Evolutionary conservation across 1,140 invertebrate species (phyloP).

Genomic region (Drosophila takahashii): DNA sequence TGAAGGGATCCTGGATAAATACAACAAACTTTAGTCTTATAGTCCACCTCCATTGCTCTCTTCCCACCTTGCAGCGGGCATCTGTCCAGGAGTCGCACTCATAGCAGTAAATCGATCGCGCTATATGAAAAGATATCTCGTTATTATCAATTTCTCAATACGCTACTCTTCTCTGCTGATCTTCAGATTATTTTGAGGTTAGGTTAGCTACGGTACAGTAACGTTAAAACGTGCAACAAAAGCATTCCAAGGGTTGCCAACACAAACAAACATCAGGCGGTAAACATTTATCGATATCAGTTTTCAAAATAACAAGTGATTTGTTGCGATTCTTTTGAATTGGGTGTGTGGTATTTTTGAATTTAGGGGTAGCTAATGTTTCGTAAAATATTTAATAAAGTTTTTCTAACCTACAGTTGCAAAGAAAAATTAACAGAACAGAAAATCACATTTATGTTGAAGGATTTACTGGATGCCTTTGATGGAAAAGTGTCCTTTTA

Average conservation of each 20-base stretch:
- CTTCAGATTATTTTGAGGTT: constrained; percentile 26
- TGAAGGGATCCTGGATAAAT: constrained; percentile 90
- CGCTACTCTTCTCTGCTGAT: background rate
- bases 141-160: constrained; percentile 19
- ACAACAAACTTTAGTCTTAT: background rate
- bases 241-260: constrained; percentile 37
- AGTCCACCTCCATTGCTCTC: background rate
- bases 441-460: background rate
- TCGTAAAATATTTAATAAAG: constrained; percentile 7
- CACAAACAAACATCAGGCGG: constrained; percentile 28
- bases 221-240: constrained; percentile 36
- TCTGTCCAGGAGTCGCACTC: constrained; percentile 97
- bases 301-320: constrained; percentile 4
- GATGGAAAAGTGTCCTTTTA: constrained; percentile 16
- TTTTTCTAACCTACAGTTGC: background rate
- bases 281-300: constrained; percentile 17
- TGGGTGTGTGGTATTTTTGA: constrained; percentile 4
- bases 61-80: constrained; percentile 89
- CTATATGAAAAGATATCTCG: constrained; percentile 85
- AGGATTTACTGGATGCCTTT: background rate
- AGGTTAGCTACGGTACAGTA: constrained; percentile 35
- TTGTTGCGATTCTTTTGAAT: constrained; percentile 10
- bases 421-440: constrained; percentile 1
- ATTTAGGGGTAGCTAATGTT: background rate
- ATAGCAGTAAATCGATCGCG: constrained; percentile 95